phyloP scores from a whole-genome alignment of 2,113 vertebrate genomes.

The Engystomops pustulosus region DNA sequence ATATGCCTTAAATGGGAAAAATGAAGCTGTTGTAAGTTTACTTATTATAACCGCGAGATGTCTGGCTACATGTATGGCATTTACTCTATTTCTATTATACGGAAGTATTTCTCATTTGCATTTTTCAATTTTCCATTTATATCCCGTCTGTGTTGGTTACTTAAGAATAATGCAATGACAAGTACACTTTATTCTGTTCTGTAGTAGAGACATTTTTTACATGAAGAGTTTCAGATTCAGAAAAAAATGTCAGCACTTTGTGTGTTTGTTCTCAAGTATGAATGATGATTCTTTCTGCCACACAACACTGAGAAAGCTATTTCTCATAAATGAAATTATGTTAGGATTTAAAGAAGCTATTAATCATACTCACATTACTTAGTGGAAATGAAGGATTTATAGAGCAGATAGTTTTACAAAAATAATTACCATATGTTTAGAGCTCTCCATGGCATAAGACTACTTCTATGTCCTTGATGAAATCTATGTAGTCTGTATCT shows the following conservation, averaged over 20 bases:
- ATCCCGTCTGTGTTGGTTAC: slow-evolving; percentile 33
- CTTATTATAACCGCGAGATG: neutral
- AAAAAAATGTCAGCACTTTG: slow-evolving; percentile 38
- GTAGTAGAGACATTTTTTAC: neutral
- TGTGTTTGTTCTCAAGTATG: slow-evolving; percentile 62
- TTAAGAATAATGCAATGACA: slow-evolving; percentile 43
- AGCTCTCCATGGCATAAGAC: slow-evolving; percentile 2
- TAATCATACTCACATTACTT: slow-evolving; percentile 70
- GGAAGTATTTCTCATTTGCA: neutral
- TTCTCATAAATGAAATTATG: slow-evolving; percentile 66
- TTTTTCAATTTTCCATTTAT: slow-evolving; percentile 28
- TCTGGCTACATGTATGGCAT: neutral
- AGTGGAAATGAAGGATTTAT: slow-evolving; percentile 67
- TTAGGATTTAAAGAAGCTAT: slow-evolving; percentile 67
- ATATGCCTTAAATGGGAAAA: neutral
- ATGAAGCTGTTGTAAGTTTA: neutral
- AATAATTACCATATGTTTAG: slow-evolving; percentile 62
- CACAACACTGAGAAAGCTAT: slow-evolving; percentile 64
- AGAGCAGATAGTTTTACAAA: slow-evolving; percentile 50
- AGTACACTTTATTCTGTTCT: slow-evolving; percentile 49
- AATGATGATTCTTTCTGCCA: slow-evolving; percentile 65
- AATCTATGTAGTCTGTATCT: slow-evolving; percentile 63
- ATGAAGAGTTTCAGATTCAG: slow-evolving; percentile 12
- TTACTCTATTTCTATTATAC: neutral
- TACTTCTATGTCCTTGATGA: neutral